phyloP scores from a whole-genome alignment of 92 coral and sea anemone genomes.

The Actinernus sp. region DNA sequence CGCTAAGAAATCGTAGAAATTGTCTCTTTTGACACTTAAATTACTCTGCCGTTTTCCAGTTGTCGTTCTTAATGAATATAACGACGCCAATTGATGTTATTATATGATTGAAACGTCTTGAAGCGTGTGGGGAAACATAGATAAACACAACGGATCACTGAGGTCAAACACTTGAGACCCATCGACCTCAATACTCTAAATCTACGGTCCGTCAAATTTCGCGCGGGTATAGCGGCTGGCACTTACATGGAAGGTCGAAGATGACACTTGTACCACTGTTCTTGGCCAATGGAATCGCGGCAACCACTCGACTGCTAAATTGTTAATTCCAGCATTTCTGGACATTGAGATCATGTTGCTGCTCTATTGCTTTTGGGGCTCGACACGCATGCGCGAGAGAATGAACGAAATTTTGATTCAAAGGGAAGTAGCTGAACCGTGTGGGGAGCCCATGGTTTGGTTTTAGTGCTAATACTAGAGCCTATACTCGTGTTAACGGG shows the following conservation, averaged over 20 bases:
- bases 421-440: neutral
- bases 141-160: too few species aligned
- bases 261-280: neutral
- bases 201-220: conserved; percentile 2
- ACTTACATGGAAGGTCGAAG: neutral
- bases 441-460: neutral
- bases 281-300: conserved; percentile 3
- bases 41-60: too few species aligned
- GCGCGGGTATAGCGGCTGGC: conserved; percentile 10
- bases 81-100: too few species aligned
- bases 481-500: neutral
- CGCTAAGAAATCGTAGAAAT: too few species aligned
- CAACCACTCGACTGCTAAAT: conserved; percentile 5
- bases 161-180: too few species aligned
- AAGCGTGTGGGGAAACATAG: too few species aligned
- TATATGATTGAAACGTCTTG: too few species aligned
- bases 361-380: neutral
- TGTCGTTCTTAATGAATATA: too few species aligned
- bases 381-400: neutral
- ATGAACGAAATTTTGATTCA: neutral
- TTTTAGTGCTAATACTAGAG: neutral
- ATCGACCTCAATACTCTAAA: neutral
- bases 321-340: neutral
- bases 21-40: too few species aligned
- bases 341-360: conserved; percentile 13